phyloP scores from a whole-genome alignment of 2,888 invertebrate species.

The Drosophila phalerata region DNA sequence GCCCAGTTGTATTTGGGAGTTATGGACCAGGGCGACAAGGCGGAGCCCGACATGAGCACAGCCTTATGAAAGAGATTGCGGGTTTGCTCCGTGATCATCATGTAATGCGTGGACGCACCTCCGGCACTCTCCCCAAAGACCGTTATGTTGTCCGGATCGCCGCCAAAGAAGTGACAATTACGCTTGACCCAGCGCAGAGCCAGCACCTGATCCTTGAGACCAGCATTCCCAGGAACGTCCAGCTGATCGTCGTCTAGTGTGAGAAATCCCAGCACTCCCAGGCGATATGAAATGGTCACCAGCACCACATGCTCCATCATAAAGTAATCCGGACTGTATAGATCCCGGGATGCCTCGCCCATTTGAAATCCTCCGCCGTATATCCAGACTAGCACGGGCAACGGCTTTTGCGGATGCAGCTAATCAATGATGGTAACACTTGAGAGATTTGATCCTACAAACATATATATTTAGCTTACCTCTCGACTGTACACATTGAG shows the following conservation, averaged over 20 bases:
- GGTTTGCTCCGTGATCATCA: slow-evolving; percentile 86
- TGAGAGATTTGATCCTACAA: neutral
- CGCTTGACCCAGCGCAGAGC: slow-evolving; percentile 86
- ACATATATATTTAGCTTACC: slow-evolving; percentile 61
- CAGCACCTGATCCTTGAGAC: slow-evolving; percentile 86
- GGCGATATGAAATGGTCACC: slow-evolving; percentile 86
- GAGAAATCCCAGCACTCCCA: slow-evolving; percentile 86
- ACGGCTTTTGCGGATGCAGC: slow-evolving; percentile 78
- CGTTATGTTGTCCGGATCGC: slow-evolving; percentile 86
- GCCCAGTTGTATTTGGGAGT: slow-evolving; percentile 80
- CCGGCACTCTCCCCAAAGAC: slow-evolving; percentile 87
- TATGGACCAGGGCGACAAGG: slow-evolving; percentile 82
- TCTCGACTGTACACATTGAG: slow-evolving; percentile 86
- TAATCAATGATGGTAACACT: slow-evolving; percentile 20
- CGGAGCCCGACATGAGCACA: slow-evolving; percentile 84
- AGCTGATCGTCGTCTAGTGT: slow-evolving; percentile 85
- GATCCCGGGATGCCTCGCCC: slow-evolving; percentile 85
- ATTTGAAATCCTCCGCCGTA: slow-evolving; percentile 86
- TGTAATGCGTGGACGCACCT: slow-evolving; percentile 86
- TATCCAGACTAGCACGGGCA: slow-evolving; percentile 86
- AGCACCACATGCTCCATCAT: slow-evolving; percentile 86
- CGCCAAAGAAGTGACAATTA: slow-evolving; percentile 86
- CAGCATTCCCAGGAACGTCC: slow-evolving; percentile 87
- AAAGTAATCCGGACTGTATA: slow-evolving; percentile 86
- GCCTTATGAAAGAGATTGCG: slow-evolving; percentile 84